Conservation (phyloP, 1,140 invertebrate species). For the Caerostris darwini region DNA sequence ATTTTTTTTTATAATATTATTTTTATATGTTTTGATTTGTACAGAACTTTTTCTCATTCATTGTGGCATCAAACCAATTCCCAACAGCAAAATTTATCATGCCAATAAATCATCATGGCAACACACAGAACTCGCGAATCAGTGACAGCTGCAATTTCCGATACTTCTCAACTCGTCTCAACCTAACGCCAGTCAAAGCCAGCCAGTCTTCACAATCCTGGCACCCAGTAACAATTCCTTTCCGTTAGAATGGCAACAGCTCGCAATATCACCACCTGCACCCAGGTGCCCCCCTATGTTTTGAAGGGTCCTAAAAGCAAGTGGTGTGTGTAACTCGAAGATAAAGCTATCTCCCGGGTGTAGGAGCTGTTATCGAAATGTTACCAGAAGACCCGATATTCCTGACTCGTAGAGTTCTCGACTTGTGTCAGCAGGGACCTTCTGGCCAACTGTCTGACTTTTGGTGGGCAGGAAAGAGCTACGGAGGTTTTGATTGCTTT, state of each 20-base stretch:
- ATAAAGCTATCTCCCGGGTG: constrained; percentile 34
- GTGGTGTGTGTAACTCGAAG: constrained; percentile 30
- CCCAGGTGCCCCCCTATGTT: neutral
- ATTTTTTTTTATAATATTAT: too few relatives aligned
- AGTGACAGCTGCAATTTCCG: constrained; percentile 18
- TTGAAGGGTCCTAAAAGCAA: neutral
- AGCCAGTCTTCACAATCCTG: neutral
- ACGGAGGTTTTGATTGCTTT: neutral
- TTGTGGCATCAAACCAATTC: neutral
- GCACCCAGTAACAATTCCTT: neutral
- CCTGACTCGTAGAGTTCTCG: too few relatives aligned
- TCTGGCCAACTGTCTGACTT: neutral
- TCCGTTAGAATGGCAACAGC: constrained; percentile 10
- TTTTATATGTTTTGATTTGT: too few relatives aligned
- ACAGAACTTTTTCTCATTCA: neutral
- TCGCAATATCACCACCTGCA: neutral
- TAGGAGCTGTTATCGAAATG: constrained; percentile 43
- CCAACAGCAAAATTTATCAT: neutral
- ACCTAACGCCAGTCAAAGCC: neutral
- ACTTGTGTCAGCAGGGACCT: neutral
- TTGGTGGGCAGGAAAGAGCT: neutral
- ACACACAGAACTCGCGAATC: neutral
- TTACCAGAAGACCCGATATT: constrained; percentile 31
- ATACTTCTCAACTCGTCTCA: neutral
- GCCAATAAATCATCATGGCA: neutral